Evolutionary conservation across 30 jellyfish, hydroid and myxozoan species (phyloP).

Genomic region (Nemopilema nomurai): DNA sequence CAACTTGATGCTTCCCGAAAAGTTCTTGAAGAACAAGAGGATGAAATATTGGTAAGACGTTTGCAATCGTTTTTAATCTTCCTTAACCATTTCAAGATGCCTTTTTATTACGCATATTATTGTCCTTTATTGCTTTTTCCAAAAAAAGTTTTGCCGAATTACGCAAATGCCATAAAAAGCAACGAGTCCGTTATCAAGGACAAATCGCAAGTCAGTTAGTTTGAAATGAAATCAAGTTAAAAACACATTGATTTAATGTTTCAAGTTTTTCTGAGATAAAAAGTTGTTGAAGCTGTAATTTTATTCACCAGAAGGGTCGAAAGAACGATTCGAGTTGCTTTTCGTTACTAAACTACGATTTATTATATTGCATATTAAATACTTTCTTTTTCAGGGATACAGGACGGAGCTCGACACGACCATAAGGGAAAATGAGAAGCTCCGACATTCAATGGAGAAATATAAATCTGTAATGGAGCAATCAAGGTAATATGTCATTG

Average conservation of each 20-base stretch:
- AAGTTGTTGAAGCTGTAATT: background rate
- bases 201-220: no score
- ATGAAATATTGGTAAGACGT: constrained; percentile 70
- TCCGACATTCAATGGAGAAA: constrained; percentile 60
- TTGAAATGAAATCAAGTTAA: no score
- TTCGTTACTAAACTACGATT: no score
- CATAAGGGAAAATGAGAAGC: constrained; percentile 65
- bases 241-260: no score
- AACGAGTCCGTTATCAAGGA: no score
- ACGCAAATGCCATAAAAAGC: no score
- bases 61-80: background rate
- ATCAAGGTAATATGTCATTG: constrained; percentile 62
- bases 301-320: no score
- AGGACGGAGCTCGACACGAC: constrained; percentile 76
- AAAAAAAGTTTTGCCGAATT: no score
- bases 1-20: constrained; percentile 84
- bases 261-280: background rate
- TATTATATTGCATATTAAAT: background rate
- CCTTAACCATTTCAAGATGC: no score
- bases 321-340: no score
- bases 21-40: constrained; percentile 86
- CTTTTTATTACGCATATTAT: no score
- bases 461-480: constrained; percentile 61
- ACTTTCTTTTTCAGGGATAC: constrained; percentile 61
- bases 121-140: no score